Conservation (phyloP, 1,140 invertebrate genomes). For the Anastrepha ludens region DNA sequence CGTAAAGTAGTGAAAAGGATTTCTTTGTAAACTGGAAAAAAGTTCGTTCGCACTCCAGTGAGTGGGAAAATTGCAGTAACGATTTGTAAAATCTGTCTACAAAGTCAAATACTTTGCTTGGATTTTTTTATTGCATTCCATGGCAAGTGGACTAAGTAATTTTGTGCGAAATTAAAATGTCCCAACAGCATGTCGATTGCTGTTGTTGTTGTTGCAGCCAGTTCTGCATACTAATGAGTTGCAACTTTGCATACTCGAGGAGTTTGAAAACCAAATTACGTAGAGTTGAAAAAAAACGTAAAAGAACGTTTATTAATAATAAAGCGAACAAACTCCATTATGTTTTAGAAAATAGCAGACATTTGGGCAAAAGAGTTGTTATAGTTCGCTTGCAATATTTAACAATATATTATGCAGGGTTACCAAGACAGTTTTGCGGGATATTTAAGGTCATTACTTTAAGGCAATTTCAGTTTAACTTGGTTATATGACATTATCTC, state of each 20-base stretch:
- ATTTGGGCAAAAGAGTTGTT: neutral
- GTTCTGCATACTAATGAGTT: constrained; percentile 33
- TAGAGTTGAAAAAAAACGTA: neutral
- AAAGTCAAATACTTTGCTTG: constrained; percentile 27
- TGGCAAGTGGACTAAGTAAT: constrained; percentile 33
- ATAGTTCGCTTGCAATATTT: neutral
- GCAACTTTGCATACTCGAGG: constrained; percentile 14
- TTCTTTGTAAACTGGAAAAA: constrained; percentile 18
- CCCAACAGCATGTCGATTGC: constrained; percentile 35
- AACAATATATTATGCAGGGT: neutral
- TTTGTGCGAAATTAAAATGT: constrained; percentile 51
- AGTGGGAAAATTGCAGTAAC: constrained; percentile 32
- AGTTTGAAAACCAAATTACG: constrained; percentile 8
- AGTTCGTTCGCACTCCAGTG: constrained; percentile 37
- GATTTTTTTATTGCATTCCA: constrained; percentile 19
- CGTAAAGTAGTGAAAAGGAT: constrained; percentile 8
- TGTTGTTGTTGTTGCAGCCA: neutral
- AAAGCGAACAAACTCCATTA: constrained; percentile 43
- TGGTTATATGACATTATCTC: too few species aligned
- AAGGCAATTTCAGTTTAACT: too few species aligned
- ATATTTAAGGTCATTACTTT: too few species aligned
- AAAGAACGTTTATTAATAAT: constrained; percentile 2
- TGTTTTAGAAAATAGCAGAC: neutral
- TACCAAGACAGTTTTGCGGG: too few species aligned
- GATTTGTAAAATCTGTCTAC: constrained; percentile 46